Base-by-base conservation (phyloP, 2,797 vertebrate species). In the Myotis pilosus region DNA sequence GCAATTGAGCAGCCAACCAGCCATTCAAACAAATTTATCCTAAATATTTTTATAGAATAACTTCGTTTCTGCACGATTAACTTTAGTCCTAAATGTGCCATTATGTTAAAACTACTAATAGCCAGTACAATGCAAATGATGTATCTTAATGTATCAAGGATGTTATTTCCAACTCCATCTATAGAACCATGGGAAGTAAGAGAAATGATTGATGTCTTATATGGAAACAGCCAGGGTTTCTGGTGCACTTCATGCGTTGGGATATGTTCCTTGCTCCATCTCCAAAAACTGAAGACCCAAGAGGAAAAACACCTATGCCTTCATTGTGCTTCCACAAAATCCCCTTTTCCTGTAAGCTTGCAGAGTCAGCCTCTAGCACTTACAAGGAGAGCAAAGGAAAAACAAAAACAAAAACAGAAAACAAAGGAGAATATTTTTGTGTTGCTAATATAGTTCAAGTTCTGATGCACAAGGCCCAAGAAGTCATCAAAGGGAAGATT, bases 41-140 rank as follows among this genome's bases (percentile, higher is more conserved):
- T 22, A 57, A 64, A 23, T 25, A 44, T 82, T 88, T 86, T 75
- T 25, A 86, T 82, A 64, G 17, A 66, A 68, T 41, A 83, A 79
- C 15, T 81, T 86, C 19, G 25, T 84, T 94, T 91, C 36, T 89
- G 44, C 10, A 9, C 7, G 12, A 41, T 86, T 38, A 89, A 51
- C 19, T 76, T 71, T 68, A 64, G 28, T 71, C 89, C 36, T 89
- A 90, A 84, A 44, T 36, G 66, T 19, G 30, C n/a, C 57, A 80
- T 75, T 15, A 74, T 41, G 17, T 76, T 81, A 91, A 89, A 92
- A 88, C 22, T 33, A 79, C 72, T 62, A 78, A 72, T 55, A 93
- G 36, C 81, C 81, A 64, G n/a, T 53, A 49, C 17, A 51, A 76
- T 28, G 71, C 25, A 91, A 81, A 68, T 19, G 23, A 82, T 30